Evolutionary conservation across 2,888 invertebrate species (phyloP).

Genomic region (Argyra leucocephala): DNA sequence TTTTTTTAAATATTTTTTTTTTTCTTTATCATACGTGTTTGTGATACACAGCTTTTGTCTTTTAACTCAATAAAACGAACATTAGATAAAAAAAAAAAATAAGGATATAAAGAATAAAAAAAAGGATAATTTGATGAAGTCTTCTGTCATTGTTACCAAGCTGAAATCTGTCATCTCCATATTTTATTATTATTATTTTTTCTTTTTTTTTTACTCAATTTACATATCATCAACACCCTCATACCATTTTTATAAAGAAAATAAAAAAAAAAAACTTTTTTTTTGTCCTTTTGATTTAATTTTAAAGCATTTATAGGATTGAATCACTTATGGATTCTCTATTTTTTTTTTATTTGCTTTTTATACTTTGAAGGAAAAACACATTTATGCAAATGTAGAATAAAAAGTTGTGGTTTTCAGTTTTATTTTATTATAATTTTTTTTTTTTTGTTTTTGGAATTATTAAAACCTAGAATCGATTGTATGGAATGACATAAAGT

Average conservation of each 20-base stretch:
- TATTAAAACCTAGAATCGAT: neutral
- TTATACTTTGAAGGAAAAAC: neutral
- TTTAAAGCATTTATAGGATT: neutral
- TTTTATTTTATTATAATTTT: neutral
- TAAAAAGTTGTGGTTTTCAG: neutral
- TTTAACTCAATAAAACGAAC: neutral
- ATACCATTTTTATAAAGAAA: too few species aligned
- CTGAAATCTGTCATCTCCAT: neutral
- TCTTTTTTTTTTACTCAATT: neutral
- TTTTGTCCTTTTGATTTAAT: neutral
- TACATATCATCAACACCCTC: neutral
- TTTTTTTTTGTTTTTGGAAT: neutral
- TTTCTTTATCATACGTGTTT: neutral
- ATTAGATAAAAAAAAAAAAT: neutral
- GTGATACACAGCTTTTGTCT: neutral
- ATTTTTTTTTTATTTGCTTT: neutral
- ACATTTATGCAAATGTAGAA: neutral
- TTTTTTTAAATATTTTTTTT: too few species aligned
- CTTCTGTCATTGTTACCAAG: neutral
- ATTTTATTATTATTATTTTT: neutral
- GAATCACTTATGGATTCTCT: neutral
- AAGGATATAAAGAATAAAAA: neutral
- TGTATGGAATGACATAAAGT: neutral
- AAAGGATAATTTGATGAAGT: conserved; percentile 1
- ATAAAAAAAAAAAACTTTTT: neutral